These are phyloP conservation scores for Alaudala cheleensis DNA, from an alignment of 2,113 vertebrate species.

Conservation along the genomic window DNA sequence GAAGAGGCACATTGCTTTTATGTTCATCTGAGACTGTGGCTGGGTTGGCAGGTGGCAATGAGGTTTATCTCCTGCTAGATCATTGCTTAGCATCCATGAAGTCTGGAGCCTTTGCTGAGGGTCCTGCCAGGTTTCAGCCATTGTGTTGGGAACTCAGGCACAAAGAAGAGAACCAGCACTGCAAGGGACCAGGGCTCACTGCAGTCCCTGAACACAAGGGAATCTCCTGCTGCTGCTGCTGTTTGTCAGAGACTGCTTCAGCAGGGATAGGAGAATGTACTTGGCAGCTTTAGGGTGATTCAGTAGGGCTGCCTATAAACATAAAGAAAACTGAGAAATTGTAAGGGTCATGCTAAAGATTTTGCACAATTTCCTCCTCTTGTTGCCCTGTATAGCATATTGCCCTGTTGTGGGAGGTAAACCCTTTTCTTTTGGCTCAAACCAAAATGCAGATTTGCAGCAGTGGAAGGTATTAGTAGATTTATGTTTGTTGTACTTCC, in stretches of 20 bases:
- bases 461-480: not conserved
- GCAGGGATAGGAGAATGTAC: not conserved
- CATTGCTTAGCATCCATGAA: not conserved
- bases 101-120: not conserved
- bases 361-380: not conserved
- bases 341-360: not conserved
- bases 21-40: not conserved
- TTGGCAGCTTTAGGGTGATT: not conserved
- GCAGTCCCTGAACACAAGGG: not conserved
- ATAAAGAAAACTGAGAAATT: not conserved
- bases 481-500: not conserved
- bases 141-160: not conserved
- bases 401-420: not conserved
- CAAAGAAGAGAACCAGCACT: not conserved
- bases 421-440: not conserved
- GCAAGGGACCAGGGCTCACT: not conserved
- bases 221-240: not conserved
- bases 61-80: not conserved
- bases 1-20: not conserved
- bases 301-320: not conserved
- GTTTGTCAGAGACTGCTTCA: not conserved
- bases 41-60: too few relatives aligned
- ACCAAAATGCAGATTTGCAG: not conserved
- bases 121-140: not conserved
- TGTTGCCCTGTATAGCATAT: not conserved